Percentiles rank a stretch among this genome's conserved stretches.
These are phyloP conservation scores for Chaunax sp. DNA, from an alignment of 2,797 vertebrate species.

Conservation along the genomic window DNA sequence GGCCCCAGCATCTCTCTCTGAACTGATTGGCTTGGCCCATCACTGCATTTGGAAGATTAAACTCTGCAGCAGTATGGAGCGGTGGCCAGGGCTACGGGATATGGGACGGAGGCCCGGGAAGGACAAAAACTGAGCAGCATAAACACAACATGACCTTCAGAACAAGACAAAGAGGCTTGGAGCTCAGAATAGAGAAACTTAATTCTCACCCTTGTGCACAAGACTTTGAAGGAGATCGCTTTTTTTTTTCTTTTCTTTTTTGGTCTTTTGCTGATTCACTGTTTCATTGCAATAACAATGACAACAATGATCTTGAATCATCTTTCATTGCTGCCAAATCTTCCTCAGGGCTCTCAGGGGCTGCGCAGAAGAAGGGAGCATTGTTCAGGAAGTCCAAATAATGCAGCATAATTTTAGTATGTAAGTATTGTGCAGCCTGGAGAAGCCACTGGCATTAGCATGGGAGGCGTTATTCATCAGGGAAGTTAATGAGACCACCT, in stretches of 20 bases:
- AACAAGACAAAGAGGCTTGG: conserved; percentile 58
- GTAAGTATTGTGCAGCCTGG: neutral
- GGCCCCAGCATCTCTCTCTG: conserved; percentile 41
- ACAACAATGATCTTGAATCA: conserved; percentile 57
- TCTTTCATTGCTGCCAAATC: conserved; percentile 55
- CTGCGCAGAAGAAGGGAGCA: conserved; percentile 9
- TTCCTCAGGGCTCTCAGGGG: conserved; percentile 23
- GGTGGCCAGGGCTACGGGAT: conserved; percentile 60
- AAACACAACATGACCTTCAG: conserved; percentile 77
- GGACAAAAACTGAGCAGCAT: conserved; percentile 64
- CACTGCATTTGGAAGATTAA: conserved; percentile 80
- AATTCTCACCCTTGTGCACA: conserved; percentile 58
- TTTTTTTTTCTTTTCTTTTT: conserved; percentile 35
- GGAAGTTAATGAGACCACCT: conserved; percentile 67
- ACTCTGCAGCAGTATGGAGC: conserved; percentile 70
- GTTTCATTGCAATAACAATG: conserved; percentile 38
- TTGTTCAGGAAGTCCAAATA: conserved; percentile 47
- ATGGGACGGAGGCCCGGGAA: conserved; percentile 69
- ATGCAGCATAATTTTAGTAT: conserved; percentile 30
- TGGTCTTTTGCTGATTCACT: conserved; percentile 59
- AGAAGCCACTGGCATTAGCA: conserved; percentile 51
- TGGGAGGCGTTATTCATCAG: conserved; percentile 58
- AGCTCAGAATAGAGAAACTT: conserved; percentile 74
- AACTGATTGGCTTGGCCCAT: conserved; percentile 70
- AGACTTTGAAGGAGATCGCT: conserved; percentile 48